Conservation (phyloP, 2,113 vertebrate species). For the Paramisgurnus dabryanus region DNA sequence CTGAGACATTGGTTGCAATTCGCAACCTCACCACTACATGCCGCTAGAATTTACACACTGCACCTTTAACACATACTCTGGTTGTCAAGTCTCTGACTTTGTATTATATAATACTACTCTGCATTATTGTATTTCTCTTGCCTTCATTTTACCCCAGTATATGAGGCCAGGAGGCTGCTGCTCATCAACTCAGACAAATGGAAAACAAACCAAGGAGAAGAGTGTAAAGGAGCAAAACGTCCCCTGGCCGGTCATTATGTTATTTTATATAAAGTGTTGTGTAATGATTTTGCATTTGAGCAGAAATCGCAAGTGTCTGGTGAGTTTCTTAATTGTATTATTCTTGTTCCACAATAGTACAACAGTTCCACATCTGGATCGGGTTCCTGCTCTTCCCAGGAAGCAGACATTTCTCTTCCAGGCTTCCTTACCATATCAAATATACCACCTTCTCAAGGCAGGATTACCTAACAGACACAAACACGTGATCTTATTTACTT, state of each 20-base stretch:
- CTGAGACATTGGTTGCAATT: no score
- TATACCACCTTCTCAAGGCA: conserved; percentile 57
- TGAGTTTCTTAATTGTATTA: neutral
- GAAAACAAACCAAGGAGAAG: conserved; percentile 58
- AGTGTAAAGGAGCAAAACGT: conserved; percentile 56
- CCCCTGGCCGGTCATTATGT: conserved; percentile 66
- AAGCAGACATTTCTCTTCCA: conserved; percentile 72
- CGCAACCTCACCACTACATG: no score
- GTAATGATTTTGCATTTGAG: neutral
- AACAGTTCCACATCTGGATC: conserved; percentile 65
- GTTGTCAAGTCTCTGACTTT: neutral
- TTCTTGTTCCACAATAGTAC: conserved; percentile 53
- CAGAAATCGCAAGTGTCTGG: neutral
- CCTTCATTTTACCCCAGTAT: conserved; percentile 49
- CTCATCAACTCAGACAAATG: conserved; percentile 46
- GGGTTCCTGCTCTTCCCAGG: conserved; percentile 72
- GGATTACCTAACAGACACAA: neutral
- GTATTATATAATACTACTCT: neutral
- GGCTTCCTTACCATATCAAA: conserved; percentile 63
- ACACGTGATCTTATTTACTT: neutral
- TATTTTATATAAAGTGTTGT: neutral
- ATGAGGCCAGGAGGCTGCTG: conserved; percentile 46
- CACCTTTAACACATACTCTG: neutral
- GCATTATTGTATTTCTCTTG: neutral
- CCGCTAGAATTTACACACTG: no score